phyloP scores from a whole-genome alignment of 2,797 vertebrate genomes.

The Phalanger gymnotis region DNA sequence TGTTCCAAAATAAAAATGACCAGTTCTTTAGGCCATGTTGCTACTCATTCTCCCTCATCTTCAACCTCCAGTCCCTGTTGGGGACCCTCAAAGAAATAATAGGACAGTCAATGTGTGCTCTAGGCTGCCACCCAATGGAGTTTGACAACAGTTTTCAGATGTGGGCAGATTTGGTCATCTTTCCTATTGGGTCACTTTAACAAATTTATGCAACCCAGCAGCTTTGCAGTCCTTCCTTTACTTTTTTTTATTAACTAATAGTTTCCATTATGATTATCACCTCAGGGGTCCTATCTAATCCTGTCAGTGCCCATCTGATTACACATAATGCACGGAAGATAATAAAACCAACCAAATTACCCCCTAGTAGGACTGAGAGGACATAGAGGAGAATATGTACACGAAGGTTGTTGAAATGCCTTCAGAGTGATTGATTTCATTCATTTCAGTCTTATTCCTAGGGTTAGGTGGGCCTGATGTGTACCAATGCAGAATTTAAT shows the following conservation, averaged over 20 bases:
- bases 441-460: slow-evolving; percentile 76
- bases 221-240: slow-evolving; percentile 57
- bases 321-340: slow-evolving; percentile 52
- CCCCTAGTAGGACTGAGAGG: slow-evolving; percentile 61
- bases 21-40: background rate
- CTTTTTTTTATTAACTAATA: slow-evolving; percentile 55
- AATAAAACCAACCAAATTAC: slow-evolving; percentile 50
- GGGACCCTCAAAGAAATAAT: background rate
- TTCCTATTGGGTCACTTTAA: background rate
- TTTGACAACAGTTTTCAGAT: slow-evolving; percentile 21
- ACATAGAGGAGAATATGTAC: slow-evolving; percentile 37
- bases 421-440: slow-evolving; percentile 70
- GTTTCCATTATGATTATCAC: slow-evolving; percentile 37
- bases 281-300: slow-evolving; percentile 59
- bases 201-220: background rate
- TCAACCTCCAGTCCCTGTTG: background rate
- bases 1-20: no score
- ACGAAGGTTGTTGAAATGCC: slow-evolving; percentile 54
- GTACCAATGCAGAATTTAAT: slow-evolving; percentile 68
- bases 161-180: slow-evolving; percentile 28
- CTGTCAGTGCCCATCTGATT: slow-evolving; percentile 72
- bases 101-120: background rate
- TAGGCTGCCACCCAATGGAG: background rate
- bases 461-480: slow-evolving; percentile 28
- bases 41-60: background rate